These are phyloP conservation scores for Isurus oxyrinchus DNA, from an alignment of 2,113 vertebrate species.

Conservation along the genomic window DNA sequence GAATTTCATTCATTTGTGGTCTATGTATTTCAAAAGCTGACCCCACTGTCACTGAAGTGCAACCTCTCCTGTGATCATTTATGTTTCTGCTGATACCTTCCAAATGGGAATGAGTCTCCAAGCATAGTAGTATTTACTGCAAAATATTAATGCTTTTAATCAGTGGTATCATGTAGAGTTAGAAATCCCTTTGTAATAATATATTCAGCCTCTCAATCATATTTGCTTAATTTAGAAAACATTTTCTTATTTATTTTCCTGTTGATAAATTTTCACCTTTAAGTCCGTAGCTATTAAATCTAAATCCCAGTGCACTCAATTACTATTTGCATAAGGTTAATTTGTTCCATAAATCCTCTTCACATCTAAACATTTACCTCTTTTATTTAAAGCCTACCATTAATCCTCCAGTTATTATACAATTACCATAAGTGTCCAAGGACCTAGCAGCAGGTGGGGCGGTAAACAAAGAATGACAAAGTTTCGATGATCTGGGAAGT, in stretches of 20 bases:
- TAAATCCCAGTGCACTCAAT: neutral
- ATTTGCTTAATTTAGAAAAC: neutral
- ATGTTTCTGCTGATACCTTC: neutral
- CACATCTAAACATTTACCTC: neutral
- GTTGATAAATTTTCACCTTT: neutral
- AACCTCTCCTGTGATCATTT: neutral
- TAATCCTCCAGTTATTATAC: neutral
- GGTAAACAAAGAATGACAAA: neutral
- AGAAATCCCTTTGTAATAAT: neutral
- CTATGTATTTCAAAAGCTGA: neutral
- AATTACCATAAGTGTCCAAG: neutral
- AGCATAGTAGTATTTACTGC: neutral
- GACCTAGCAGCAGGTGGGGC: neutral
- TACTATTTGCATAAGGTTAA: neutral
- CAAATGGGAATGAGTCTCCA: neutral
- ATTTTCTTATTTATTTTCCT: neutral
- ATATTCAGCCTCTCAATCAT: neutral
- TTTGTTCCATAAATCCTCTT: conserved; percentile 9
- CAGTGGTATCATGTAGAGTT: neutral
- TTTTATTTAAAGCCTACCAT: neutral
- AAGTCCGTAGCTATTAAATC: neutral
- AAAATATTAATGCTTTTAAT: neutral
- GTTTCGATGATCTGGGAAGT: neutral
- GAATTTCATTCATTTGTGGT: neutral
- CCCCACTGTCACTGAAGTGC: neutral